phyloP scores from a whole-genome alignment of 2,797 vertebrate species.

The Pipistrellus kuhlii region DNA sequence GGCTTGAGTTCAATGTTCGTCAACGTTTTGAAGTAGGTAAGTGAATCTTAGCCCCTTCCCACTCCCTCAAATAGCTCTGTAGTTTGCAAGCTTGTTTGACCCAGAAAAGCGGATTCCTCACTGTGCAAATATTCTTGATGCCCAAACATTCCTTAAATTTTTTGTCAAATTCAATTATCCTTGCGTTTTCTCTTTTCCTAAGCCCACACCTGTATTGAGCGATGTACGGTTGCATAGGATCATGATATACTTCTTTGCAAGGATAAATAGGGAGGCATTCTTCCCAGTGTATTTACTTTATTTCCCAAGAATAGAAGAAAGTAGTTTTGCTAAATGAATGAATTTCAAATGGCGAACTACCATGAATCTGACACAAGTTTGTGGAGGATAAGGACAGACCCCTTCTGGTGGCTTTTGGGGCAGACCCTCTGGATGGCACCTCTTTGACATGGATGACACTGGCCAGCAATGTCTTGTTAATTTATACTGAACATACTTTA shows the following conservation, averaged over 20 bases:
- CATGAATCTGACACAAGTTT: background rate
- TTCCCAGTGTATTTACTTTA: constrained; percentile 17
- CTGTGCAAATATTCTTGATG: background rate
- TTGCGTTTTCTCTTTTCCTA: constrained; percentile 8
- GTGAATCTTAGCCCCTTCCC: background rate
- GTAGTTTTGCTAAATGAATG: constrained; percentile 37
- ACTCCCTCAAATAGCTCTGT: background rate
- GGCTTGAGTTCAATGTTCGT: background rate
- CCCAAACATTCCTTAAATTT: background rate
- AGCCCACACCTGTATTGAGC: background rate
- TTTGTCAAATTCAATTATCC: constrained; percentile 16
- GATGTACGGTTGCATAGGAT: background rate
- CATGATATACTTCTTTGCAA: background rate
- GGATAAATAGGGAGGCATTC: background rate
- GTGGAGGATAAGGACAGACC: background rate
- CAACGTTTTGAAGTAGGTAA: background rate
- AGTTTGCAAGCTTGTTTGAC: background rate
- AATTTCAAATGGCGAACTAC: background rate
- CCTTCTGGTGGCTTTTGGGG: background rate
- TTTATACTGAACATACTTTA: background rate
- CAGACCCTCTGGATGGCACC: background rate
- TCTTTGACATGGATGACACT: background rate
- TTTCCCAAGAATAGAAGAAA: background rate
- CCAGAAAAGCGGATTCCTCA: background rate
- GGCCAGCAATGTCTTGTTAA: background rate